A percentile compares a stretch with the other conserved stretches of the same genome.
phyloP scores from a whole-genome alignment of 2,797 vertebrate genomes.

The Sciurus carolinensis region DNA sequence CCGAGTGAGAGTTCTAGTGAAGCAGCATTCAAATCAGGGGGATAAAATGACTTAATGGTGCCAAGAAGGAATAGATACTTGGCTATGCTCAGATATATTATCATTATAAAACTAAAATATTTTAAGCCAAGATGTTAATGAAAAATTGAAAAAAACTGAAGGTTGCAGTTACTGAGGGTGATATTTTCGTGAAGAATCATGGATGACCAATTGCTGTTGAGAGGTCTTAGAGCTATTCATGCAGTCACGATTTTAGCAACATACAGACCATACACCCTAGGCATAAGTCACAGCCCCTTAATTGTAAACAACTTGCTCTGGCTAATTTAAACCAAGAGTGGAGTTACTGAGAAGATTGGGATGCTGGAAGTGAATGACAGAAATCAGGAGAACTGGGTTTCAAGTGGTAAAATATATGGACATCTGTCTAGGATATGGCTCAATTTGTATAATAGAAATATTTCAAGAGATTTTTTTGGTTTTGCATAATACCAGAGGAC shows the following conservation, averaged over 20 bases:
- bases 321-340: not conserved
- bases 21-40: not conserved
- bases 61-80: slow-evolving; percentile 6
- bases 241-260: not conserved
- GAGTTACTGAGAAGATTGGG: not conserved
- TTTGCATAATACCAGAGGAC: not conserved
- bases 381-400: not conserved
- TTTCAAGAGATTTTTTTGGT: slow-evolving; percentile 40
- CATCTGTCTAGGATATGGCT: not conserved
- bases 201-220: not conserved
- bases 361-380: not conserved
- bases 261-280: not conserved
- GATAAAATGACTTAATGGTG: not conserved
- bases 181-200: not conserved
- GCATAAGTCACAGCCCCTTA: not conserved
- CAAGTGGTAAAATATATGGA: not conserved
- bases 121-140: slow-evolving; percentile 48
- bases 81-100: not conserved
- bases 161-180: not conserved
- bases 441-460: not conserved
- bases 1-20: not conserved
- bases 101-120: slow-evolving; percentile 44
- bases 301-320: not conserved
- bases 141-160: slow-evolving; percentile 21
- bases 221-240: not conserved